Conservation (phyloP, 2,888 invertebrate species). For the Slavum lentiscoides region DNA sequence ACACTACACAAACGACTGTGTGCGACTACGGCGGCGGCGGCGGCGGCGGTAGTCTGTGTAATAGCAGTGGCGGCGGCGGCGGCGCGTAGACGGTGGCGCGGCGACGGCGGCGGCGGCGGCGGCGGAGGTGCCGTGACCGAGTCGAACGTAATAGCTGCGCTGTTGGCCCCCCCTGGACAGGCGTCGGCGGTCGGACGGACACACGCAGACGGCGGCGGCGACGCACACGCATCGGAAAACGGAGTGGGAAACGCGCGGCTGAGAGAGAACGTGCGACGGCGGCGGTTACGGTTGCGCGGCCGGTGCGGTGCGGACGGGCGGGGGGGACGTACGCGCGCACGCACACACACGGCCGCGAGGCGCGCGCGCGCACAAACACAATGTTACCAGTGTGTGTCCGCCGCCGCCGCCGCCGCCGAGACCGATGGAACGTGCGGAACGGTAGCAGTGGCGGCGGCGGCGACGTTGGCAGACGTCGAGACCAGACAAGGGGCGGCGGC, state of each 20-base stretch:
- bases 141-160: slow-evolving; percentile 45
- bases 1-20: slow-evolving; percentile 25
- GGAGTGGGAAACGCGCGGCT: slow-evolving; percentile 16
- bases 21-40: slow-evolving; percentile 1
- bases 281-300: neutral
- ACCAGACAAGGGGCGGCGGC: slow-evolving; percentile 43
- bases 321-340: neutral
- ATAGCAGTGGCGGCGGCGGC: neutral
- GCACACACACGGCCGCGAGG: neutral
- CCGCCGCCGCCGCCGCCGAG: no score
- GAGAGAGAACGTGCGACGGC: neutral
- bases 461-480: slow-evolving; percentile 51
- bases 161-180: slow-evolving; percentile 27
- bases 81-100: neutral
- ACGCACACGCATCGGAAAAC: slow-evolving; percentile 45
- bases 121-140: slow-evolving; percentile 47
- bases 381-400: neutral
- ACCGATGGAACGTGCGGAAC: slow-evolving; percentile 7
- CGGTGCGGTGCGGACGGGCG: neutral
- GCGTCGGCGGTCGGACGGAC: slow-evolving; percentile 25
- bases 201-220: slow-evolving; percentile 49
- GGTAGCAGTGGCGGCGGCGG: slow-evolving; percentile 37
- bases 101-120: slow-evolving; percentile 6
- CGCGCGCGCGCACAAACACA: neutral
- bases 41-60: neutral